A percentile compares a stretch with the other conserved stretches of the same genome.
phyloP scores from a whole-genome alignment of 2,113 vertebrate genomes.

The Machaerirhynchus nigripectus region DNA sequence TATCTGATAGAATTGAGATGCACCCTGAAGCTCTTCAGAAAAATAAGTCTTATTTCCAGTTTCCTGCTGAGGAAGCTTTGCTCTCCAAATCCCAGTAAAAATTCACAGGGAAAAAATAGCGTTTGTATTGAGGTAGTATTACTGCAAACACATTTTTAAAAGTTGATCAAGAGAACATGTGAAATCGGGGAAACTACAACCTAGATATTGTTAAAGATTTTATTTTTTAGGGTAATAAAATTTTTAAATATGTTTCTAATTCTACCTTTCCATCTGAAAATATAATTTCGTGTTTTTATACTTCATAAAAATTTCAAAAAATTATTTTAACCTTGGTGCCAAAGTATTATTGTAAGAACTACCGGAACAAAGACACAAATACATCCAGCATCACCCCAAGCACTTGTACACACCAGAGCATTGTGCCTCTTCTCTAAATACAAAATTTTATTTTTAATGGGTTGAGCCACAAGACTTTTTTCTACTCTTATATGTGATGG shows the following conservation, averaged over 20 bases:
- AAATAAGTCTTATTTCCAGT: not conserved
- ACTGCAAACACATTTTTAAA: not conserved
- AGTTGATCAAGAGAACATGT: not conserved
- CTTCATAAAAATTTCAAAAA: not conserved
- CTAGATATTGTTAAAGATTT: not conserved
- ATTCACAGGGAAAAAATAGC: not conserved
- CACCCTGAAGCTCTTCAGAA: not conserved
- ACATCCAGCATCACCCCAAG: not conserved
- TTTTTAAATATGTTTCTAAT: not conserved
- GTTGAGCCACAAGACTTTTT: not conserved
- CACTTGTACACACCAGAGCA: not conserved
- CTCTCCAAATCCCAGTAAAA: not conserved
- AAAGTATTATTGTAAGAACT: not conserved
- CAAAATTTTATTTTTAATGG: not conserved
- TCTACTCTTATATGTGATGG: not conserved
- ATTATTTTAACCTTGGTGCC: not conserved
- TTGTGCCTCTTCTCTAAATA: not conserved
- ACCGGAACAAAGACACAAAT: not conserved
- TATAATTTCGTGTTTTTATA: not conserved
- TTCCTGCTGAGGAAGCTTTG: not conserved
- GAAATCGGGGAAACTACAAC: not conserved
- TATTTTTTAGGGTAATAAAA: not conserved
- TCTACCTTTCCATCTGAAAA: not conserved
- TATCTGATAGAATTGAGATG: not conserved
- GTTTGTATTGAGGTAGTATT: not conserved